Evolutionary conservation across 2,797 vertebrate species (phyloP), one percentile per base, ranked within the genome.

Genomic region (Benthosema pterotum): DNA sequence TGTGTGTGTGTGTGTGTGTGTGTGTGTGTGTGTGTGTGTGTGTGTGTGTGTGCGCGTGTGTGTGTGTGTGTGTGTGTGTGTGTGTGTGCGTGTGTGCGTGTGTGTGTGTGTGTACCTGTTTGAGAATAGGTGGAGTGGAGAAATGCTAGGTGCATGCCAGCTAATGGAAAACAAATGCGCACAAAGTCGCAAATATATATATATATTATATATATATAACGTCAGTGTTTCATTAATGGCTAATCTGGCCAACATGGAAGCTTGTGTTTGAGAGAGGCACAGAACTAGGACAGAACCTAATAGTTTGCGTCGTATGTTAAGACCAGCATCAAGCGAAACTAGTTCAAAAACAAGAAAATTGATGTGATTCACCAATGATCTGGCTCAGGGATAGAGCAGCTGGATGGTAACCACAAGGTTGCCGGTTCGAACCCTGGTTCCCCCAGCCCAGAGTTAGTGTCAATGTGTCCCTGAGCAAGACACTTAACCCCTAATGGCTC

Each of bases 101-200:
- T 25, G 22, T 25, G 22, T 57, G 72, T 25, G 78, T 71, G 80
- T 81, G 75, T 91, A 92, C 89, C 90, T 92, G 89, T 79, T 78
- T 68, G 47, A 69, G 72, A 84, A 86, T 75, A 77, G 75, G 65
- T 67, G 69, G 75, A 82, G 63, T 64, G 56, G 59, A 73, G 60
- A 53, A 53, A 63, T 13, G 57, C 42, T 65, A 60, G 49, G 72
- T 74, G 69, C 72, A 82, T 73, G 72, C 87, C 88, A 87, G 72
- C 78, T 91, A 92, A 92, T 92, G 84, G 83, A 85, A 91, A 91
- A 89, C 89, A 86, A 93, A 89, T 88, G 87, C 78, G 74, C 53
- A 60, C 77, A 73, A 70, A 57, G 18, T 64, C 46, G 61, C 69
- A 80, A 89, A 88, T 1, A 45, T 2, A 46, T 25, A 25, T 25